phyloP scores from a whole-genome alignment of 2,113 vertebrate genomes.

The Poicephalus meyeri region DNA sequence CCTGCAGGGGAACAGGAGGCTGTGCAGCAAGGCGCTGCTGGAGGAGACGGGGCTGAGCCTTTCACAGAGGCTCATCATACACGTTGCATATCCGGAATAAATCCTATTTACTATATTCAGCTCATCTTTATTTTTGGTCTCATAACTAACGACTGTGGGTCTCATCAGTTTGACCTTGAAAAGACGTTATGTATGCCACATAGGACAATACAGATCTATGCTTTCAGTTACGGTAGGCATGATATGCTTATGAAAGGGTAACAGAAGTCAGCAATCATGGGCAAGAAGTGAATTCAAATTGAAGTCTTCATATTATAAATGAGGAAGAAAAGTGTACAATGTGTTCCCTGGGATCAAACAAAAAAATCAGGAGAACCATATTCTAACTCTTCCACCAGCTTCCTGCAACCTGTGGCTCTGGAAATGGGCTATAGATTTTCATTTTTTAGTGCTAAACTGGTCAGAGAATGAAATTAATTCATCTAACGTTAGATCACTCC shows the following conservation, averaged over 20 bases:
- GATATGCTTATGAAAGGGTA: background rate
- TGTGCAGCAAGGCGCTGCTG: no score
- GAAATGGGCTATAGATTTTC: background rate
- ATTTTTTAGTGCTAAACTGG: background rate
- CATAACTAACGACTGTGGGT: background rate
- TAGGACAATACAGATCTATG: background rate
- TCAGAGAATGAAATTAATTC: background rate
- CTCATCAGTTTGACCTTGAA: background rate
- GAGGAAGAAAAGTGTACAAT: background rate
- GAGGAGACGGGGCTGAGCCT: no score
- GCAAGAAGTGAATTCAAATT: background rate
- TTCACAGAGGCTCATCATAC: no score
- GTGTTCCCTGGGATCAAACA: background rate
- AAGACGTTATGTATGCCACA: background rate
- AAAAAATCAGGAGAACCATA: background rate
- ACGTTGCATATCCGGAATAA: no score
- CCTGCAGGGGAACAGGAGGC: no score
- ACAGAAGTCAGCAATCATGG: background rate
- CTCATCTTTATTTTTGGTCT: conserved; percentile 51
- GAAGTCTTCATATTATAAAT: background rate
- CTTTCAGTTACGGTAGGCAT: background rate
- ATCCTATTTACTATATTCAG: conserved; percentile 43
- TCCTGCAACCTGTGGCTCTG: rapidly evolving
- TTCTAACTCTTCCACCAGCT: background rate
- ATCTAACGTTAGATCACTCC: background rate